phyloP scores from a whole-genome alignment of 2,888 invertebrate species.

The Vanessa cardui region DNA sequence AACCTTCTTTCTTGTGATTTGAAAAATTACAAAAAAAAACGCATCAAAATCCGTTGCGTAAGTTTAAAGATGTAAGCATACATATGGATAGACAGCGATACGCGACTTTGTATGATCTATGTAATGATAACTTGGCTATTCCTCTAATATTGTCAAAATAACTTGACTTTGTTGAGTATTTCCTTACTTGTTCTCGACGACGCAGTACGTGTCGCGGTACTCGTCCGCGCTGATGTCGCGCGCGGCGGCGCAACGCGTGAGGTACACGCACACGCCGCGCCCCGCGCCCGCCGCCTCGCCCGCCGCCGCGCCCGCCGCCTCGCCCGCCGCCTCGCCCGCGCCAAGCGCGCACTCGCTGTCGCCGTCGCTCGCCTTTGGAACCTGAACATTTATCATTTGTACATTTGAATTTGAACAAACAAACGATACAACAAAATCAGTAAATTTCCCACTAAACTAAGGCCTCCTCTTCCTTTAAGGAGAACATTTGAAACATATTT shows the following conservation, averaged over 20 bases:
- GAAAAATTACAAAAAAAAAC: too few relatives aligned
- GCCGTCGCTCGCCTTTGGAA: neutral
- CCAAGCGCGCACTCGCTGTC: slow-evolving; percentile 1
- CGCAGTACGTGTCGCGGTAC: slow-evolving; percentile 61
- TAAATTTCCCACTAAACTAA: too few relatives aligned
- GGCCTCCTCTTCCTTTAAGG: too few relatives aligned
- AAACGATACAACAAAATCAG: too few relatives aligned
- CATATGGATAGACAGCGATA: too few relatives aligned
- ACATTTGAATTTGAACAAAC: neutral
- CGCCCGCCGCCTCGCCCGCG: neutral
- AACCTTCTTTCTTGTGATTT: too few relatives aligned
- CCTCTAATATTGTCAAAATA: too few relatives aligned
- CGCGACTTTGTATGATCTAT: too few relatives aligned
- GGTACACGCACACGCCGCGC: slow-evolving; percentile 58
- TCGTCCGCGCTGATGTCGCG: slow-evolving; percentile 49
- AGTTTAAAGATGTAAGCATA: too few relatives aligned
- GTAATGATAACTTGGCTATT: too few relatives aligned
- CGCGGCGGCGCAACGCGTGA: slow-evolving; percentile 54
- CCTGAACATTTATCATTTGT: neutral
- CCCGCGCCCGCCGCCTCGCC: neutral
- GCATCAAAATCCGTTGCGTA: too few relatives aligned
- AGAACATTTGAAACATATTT: too few relatives aligned
- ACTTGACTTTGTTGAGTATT: slow-evolving; percentile 47
- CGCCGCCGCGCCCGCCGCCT: neutral
- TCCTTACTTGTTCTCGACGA: slow-evolving; percentile 55